phyloP scores from a whole-genome alignment of 2,797 vertebrate species.

The Siniperca undulata region DNA sequence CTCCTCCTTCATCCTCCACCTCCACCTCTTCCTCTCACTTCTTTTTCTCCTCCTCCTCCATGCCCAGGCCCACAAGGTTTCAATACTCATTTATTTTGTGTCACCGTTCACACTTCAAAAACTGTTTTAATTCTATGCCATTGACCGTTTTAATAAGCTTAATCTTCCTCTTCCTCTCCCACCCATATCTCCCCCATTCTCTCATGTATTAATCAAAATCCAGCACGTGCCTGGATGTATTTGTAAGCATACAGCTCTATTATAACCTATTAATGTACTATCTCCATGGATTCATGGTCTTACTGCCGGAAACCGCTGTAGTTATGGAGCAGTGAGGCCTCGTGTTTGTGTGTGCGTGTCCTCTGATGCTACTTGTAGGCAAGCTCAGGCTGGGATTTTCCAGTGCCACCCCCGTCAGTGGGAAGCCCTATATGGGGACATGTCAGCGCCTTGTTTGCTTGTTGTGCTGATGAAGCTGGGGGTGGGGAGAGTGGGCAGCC shows the following conservation, averaged over 20 bases:
- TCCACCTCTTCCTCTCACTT: constrained; percentile 57
- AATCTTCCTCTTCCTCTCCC: constrained; percentile 59
- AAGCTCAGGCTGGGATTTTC: constrained; percentile 78
- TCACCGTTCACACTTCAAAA: constrained; percentile 67
- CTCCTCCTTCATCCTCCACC: constrained; percentile 66
- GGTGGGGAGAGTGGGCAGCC: constrained; percentile 88
- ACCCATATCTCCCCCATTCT: constrained; percentile 47
- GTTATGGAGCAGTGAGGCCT: constrained; percentile 55
- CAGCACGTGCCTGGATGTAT: constrained; percentile 37
- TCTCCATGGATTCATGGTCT: constrained; percentile 41
- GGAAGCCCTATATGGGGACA: constrained; percentile 85
- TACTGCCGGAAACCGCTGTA: constrained; percentile 38
- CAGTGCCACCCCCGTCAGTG: constrained; percentile 81
- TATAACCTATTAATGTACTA: constrained; percentile 45
- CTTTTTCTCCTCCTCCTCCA: constrained; percentile 66
- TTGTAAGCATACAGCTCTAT: constrained; percentile 52
- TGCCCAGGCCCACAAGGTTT: constrained; percentile 54
- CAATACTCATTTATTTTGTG: constrained; percentile 70
- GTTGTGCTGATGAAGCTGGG: constrained; percentile 86
- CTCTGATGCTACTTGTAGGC: constrained; percentile 63
- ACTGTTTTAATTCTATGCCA: constrained; percentile 62
- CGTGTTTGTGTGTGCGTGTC: constrained; percentile 51
- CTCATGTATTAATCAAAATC: constrained; percentile 63
- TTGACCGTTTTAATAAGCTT: constrained; percentile 70
- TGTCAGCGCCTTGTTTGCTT: constrained; percentile 85